Percentiles rank a stretch among this genome's conserved stretches.
Evolutionary conservation across 1,140 invertebrate species (phyloP).

Genomic region (Lordiphosa clarofinis): DNA sequence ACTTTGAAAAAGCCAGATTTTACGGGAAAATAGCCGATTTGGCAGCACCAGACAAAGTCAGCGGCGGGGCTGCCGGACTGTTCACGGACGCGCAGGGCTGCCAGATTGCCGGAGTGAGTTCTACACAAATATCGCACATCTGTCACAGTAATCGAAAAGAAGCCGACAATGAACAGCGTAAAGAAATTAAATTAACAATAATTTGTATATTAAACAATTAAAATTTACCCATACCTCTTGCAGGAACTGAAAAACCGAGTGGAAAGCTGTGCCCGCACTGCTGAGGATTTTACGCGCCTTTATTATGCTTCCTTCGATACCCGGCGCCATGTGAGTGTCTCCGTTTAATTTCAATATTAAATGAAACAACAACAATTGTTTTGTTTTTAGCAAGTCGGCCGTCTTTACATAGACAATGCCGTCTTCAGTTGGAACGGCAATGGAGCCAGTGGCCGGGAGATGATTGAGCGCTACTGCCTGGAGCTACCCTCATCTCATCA

Average conservation of each 20-base stretch:
- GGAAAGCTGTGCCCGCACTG: conserved; percentile 87
- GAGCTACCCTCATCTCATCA: conserved; percentile 87
- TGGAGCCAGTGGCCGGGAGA: conserved; percentile 85
- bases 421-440: conserved; percentile 93
- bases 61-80: too few relatives aligned
- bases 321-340: conserved; percentile 86
- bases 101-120: too few relatives aligned
- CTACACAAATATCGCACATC: too few relatives aligned
- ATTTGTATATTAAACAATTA: background rate
- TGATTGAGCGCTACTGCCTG: conserved; percentile 89
- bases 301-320: conserved; percentile 92
- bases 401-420: conserved; percentile 89
- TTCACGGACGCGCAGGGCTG: too few relatives aligned
- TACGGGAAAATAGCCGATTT: too few relatives aligned
- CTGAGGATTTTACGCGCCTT: conserved; percentile 89
- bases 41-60: too few relatives aligned
- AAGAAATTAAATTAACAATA: background rate
- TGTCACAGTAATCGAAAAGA: too few relatives aligned
- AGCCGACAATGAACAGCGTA: conserved; percentile 15
- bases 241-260: conserved; percentile 81
- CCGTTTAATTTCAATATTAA: conserved; percentile 10
- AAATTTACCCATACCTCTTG: too few relatives aligned
- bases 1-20: too few relatives aligned
- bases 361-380: conserved; percentile 1
- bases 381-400: conserved; percentile 83